Percentiles rank a stretch among this genome's conserved stretches.
Conservation (phyloP, 2,113 vertebrate species). For the Canis aureus region DNA sequence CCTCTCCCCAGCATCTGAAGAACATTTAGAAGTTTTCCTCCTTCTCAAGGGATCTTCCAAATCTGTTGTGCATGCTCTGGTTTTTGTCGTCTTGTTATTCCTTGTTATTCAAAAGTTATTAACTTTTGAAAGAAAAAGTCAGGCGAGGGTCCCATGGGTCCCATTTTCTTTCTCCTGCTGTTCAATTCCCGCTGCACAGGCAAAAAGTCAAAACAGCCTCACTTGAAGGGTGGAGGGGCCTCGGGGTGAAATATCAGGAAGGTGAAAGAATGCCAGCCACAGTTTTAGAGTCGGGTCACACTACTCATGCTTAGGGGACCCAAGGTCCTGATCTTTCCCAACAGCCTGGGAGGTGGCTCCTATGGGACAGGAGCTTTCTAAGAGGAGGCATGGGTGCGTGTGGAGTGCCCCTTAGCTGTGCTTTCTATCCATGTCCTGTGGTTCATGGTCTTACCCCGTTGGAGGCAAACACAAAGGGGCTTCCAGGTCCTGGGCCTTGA, state of each 20-base stretch:
- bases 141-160: neutral
- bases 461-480: neutral
- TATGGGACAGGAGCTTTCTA: neutral
- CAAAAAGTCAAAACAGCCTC: neutral
- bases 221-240: neutral
- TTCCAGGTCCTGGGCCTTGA: neutral
- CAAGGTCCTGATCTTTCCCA: rapidly evolving
- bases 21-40: neutral
- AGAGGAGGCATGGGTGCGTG: neutral
- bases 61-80: neutral
- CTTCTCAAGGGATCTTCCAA: neutral
- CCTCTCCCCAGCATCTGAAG: neutral
- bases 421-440: neutral
- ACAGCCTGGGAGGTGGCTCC: neutral
- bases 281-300: neutral
- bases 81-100: neutral
- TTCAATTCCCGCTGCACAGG: neutral
- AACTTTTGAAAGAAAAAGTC: neutral
- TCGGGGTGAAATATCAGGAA: neutral
- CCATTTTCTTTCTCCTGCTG: neutral
- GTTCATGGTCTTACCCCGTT: neutral
- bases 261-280: neutral
- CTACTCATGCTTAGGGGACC: neutral
- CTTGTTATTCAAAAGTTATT: too few species aligned
- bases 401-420: neutral